Percentiles rank a stretch among this genome's conserved stretches.
phyloP scores from a whole-genome alignment of 2,113 vertebrate species.

The Daubentonia madagascariensis region DNA sequence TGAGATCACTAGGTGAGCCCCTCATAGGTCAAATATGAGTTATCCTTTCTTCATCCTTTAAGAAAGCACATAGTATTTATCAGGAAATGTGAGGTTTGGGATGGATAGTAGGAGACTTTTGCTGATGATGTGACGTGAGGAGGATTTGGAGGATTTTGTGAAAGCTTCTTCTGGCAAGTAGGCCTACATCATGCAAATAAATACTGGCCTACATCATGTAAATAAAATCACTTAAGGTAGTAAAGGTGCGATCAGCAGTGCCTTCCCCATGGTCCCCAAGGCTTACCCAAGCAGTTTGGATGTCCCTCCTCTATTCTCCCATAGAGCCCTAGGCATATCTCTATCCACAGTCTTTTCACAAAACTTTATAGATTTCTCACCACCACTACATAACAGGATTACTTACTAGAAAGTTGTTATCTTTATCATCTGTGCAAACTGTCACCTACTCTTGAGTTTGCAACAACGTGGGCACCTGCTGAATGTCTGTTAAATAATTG shows the following conservation, averaged over 20 bases:
- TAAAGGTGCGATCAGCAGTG: too few relatives aligned
- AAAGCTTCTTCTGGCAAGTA: background rate
- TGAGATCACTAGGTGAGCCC: background rate
- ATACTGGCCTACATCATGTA: too few relatives aligned
- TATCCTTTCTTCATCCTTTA: background rate
- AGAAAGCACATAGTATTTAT: background rate
- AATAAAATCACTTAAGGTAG: fast-evolving
- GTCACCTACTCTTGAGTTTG: background rate
- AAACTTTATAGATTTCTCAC: background rate
- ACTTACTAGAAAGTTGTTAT: background rate
- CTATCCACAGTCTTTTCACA: background rate
- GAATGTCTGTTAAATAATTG: background rate
- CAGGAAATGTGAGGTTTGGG: background rate
- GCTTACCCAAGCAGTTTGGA: too few relatives aligned
- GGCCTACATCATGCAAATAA: background rate
- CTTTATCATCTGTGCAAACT: background rate
- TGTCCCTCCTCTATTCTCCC: background rate
- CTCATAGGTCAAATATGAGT: background rate
- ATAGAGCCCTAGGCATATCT: fast-evolving
- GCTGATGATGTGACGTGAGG: background rate
- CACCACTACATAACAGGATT: background rate
- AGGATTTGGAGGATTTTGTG: background rate
- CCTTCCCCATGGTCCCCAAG: background rate
- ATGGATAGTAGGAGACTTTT: background rate
- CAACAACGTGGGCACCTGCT: background rate